Conservation (phyloP, 2,888 invertebrate species). For the Drosophila niveifrons region DNA sequence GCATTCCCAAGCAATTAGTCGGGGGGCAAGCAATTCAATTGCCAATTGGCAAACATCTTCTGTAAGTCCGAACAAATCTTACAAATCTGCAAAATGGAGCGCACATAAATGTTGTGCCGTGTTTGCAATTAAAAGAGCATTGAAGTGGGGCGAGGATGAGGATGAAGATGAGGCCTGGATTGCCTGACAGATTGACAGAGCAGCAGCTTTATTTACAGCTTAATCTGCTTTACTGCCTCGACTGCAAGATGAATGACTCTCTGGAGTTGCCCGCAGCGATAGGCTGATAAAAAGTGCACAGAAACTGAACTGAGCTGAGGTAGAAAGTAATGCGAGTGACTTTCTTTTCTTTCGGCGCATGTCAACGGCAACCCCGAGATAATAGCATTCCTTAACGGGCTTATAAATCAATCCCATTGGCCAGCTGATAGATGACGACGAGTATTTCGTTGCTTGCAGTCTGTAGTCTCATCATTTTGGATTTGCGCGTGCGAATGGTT, state of each 20-base stretch:
- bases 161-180: constrained; percentile 24
- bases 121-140: constrained; percentile 73
- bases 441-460: not conserved
- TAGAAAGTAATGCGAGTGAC: constrained; percentile 72
- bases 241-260: constrained; percentile 71
- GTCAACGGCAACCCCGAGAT: constrained; percentile 43
- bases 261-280: constrained; percentile 61
- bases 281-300: constrained; percentile 56
- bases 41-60: constrained; percentile 12
- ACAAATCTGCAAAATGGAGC: constrained; percentile 74
- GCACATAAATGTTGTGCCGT: constrained; percentile 73
- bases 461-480: not conserved
- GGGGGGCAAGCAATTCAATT: constrained; percentile 40
- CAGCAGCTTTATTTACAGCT: constrained; percentile 74
- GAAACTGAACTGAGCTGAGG: constrained; percentile 7
- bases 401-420: constrained; percentile 45
- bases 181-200: constrained; percentile 65
- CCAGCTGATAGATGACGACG: constrained; percentile 3
- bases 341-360: constrained; percentile 65
- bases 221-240: constrained; percentile 69
- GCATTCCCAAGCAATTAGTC: constrained; percentile 76
- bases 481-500: constrained; percentile 12
- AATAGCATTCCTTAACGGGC: constrained; percentile 39
- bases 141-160: constrained; percentile 20
- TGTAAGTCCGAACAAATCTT: constrained; percentile 29